Evolutionary conservation across 1,140 invertebrate species (phyloP), one percentile per base, ranked within the genome.

Genomic region (Sarcophaga peregrina): DNA sequence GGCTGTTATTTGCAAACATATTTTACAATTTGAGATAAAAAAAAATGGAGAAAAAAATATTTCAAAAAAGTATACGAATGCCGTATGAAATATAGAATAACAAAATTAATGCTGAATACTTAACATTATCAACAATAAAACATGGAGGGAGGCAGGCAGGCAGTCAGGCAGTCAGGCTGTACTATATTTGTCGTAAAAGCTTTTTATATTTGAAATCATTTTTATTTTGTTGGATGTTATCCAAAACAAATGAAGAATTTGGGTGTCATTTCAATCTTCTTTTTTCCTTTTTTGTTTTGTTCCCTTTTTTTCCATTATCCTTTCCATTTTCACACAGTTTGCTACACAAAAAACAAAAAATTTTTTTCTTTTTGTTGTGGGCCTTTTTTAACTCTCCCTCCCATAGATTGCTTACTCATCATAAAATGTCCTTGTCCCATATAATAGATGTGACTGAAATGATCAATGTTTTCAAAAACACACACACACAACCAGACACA

Each of bases 391-490:
- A 37, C 25, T 37, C 25, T 37, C 25, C 25, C 25, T 37, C 4
- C 25, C 25, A 37, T 37, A 25, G 62, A 17, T 74, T 75, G 73
- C 73, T 75, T 75, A 75, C 45, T 75, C 73, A 75, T 75, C 73
- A 75, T 75, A 75, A 75, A 75, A 75, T 75, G 73, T 75, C 73
- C 73, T 75, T 75, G 73, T 75, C 73, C 73, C 73, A 75, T 75
- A 75, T 75, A 74, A 47, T 47, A 75, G 73, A 72, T 20, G 45
- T 47, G 73, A 37, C 7, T 15, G 45, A 15, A 45, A 75, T 75
- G 73, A 75, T 47, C n/a, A 75, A 47, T 13, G 17, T 75, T 75
- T 75, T 75, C 73, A 37, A 1, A 0, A 47, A 74, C 45, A 74
- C 20, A 45, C 1, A 13, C 25, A 74, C 20, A 45, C 72, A 46